Conservation (phyloP, 2,888 invertebrate species). For the Athrips mouffetella region DNA sequence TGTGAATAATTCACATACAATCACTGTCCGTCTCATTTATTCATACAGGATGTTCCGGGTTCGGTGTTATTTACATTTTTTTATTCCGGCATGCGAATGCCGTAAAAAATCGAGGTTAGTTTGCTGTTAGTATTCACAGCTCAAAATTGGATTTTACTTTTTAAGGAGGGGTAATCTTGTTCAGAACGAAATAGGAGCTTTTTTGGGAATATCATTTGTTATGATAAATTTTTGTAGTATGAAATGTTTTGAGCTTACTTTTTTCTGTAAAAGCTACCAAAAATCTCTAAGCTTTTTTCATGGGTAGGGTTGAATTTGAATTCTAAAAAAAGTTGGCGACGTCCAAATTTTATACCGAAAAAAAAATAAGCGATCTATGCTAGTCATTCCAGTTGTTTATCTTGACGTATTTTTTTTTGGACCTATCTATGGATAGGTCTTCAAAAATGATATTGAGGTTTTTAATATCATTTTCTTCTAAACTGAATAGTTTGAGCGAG, state of each 20-base stretch:
- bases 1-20: constrained; percentile 69
- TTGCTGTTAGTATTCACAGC: constrained; percentile 11
- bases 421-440: too few species aligned
- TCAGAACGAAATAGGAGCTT: background rate
- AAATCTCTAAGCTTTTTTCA: too few species aligned
- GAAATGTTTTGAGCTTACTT: background rate
- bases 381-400: too few species aligned
- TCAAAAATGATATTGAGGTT: too few species aligned
- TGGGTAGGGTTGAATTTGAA: too few species aligned
- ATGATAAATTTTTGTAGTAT: background rate
- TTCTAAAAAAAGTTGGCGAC: too few species aligned
- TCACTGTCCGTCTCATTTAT: constrained; percentile 70
- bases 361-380: too few species aligned
- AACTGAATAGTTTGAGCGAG: too few species aligned
- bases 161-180: constrained; percentile 8
- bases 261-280: too few species aligned
- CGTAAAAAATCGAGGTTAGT: constrained; percentile 11
- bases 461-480: too few species aligned
- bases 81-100: background rate
- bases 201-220: background rate
- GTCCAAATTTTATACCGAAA: too few species aligned
- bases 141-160: constrained; percentile 11
- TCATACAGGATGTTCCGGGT: constrained; percentile 49
- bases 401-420: too few species aligned
- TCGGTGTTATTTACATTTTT: constrained; percentile 24